Evolutionary conservation across 2,113 vertebrate genomes (phyloP).

Genomic region (Lanius ludovicianus): DNA sequence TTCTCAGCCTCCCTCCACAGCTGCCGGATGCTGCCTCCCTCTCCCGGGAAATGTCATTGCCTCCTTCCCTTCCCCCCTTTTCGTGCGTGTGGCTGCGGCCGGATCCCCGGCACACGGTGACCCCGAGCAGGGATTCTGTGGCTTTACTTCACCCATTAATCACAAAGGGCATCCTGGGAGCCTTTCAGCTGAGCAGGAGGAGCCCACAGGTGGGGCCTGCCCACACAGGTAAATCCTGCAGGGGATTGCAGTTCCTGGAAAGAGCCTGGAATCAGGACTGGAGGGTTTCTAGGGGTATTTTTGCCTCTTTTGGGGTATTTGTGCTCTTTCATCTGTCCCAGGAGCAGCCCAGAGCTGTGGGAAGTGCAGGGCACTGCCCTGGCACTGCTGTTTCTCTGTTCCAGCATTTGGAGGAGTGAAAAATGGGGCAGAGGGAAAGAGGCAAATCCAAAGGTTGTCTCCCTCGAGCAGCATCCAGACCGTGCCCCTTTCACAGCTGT

Average conservation of each 20-base stretch:
- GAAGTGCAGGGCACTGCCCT: background rate
- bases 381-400: background rate
- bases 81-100: background rate
- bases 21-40: background rate
- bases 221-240: slow-evolving; percentile 4
- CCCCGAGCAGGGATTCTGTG: slow-evolving; percentile 14
- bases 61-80: too few species aligned
- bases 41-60: too few species aligned
- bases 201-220: background rate
- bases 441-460: background rate
- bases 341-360: background rate
- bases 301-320: background rate
- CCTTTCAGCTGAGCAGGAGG: slow-evolving; percentile 2
- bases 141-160: background rate
- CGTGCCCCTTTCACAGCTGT: slow-evolving; percentile 50
- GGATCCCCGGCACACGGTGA: too few species aligned
- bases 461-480: background rate
- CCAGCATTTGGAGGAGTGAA: background rate
- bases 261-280: background rate
- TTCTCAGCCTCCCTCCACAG: background rate
- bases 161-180: slow-evolving; percentile 30
- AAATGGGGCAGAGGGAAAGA: background rate
- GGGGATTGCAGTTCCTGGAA: background rate
- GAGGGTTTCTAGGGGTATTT: background rate
- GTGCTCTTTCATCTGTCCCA: background rate